These are phyloP conservation scores for Dynastes maya DNA, from an alignment of 2,888 invertebrate genomes.

Conservation along the genomic window DNA sequence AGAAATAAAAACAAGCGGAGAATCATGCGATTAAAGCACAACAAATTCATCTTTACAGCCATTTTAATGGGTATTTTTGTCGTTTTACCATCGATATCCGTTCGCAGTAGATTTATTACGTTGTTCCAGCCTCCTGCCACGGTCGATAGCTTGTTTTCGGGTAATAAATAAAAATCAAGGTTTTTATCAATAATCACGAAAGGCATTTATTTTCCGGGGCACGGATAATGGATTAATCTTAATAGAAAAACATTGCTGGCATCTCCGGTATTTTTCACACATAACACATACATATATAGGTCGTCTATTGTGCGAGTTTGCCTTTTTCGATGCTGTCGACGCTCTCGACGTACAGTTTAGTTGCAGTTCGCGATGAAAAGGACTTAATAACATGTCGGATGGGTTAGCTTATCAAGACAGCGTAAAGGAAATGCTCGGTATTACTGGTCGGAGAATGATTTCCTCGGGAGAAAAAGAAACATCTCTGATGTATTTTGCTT, in stretches of 20 bases:
- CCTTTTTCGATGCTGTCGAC: constrained; percentile 8
- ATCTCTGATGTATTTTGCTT: background rate
- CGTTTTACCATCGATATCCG: constrained; percentile 34
- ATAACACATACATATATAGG: constrained; percentile 1
- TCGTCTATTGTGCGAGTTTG: background rate
- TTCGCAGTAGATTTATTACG: constrained; percentile 32
- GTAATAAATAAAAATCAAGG: constrained; percentile 39
- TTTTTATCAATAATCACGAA: constrained; percentile 40
- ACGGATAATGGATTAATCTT: constrained; percentile 46
- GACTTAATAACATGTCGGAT: constrained; percentile 26
- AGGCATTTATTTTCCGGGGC: constrained; percentile 43
- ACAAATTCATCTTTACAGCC: constrained; percentile 30
- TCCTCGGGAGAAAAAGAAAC: background rate
- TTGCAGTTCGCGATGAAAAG: constrained; percentile 16
- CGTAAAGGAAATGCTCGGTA: background rate
- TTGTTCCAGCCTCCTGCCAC: constrained; percentile 15
- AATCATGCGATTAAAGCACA: constrained; percentile 3
- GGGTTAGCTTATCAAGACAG: constrained; percentile 21
- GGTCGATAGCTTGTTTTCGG: constrained; percentile 33
- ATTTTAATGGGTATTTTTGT: constrained; percentile 28
- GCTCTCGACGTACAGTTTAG: background rate
- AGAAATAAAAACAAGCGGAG: background rate
- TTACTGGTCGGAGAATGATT: background rate
- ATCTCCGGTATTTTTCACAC: constrained; percentile 28
- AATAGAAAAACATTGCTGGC: constrained; percentile 42